Conservation (phyloP, 2,888 invertebrate species). For the Hetaerina titia region DNA sequence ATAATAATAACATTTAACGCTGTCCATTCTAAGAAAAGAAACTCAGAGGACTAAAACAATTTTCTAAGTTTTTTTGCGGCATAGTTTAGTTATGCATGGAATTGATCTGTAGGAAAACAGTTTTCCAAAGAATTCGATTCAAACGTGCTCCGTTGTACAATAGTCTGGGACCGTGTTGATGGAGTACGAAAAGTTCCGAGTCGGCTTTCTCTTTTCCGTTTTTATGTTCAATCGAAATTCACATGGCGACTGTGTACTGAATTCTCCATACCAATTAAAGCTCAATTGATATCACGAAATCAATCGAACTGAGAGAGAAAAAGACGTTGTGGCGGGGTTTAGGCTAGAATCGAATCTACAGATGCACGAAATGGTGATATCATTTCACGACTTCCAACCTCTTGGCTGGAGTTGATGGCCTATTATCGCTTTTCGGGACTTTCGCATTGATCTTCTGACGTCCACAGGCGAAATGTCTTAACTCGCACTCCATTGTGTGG, state of each 20-base stretch:
- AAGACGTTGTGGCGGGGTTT: too few species aligned
- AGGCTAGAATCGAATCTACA: too few species aligned
- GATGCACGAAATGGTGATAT: too few species aligned
- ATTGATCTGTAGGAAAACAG: not conserved
- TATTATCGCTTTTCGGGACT: too few species aligned
- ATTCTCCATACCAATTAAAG: not conserved
- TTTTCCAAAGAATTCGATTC: not conserved
- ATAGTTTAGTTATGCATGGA: not conserved
- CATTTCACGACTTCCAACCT: too few species aligned
- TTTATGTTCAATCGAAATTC: not conserved
- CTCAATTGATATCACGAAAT: not conserved
- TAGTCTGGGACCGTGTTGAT: not conserved
- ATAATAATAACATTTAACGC: not conserved
- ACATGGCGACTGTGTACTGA: not conserved
- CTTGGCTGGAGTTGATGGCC: too few species aligned
- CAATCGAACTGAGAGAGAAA: not conserved
- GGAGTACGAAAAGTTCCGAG: not conserved
- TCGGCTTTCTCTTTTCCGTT: not conserved
- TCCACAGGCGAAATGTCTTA: too few species aligned
- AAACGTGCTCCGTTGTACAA: not conserved
- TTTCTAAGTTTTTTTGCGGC: not conserved
- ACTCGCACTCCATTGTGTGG: too few species aligned
- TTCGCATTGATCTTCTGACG: too few species aligned
- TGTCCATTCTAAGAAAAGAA: not conserved
- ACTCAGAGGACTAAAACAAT: not conserved